Evolutionary conservation across 2,113 vertebrate species (phyloP), one percentile per base, ranked within the genome.

Genomic region (Typhlomys cinereus): DNA sequence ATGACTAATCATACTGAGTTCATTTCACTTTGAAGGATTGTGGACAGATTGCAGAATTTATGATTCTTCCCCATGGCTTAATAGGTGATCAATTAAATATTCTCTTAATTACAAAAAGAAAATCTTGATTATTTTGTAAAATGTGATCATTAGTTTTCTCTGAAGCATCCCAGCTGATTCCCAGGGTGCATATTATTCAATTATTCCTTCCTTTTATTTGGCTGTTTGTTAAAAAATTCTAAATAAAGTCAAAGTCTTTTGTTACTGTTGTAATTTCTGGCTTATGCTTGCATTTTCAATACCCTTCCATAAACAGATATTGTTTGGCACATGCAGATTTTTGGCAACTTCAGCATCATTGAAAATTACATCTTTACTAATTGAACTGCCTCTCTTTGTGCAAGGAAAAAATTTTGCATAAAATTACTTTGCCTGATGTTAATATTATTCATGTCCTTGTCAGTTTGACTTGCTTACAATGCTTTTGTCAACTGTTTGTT

Each of bases 151-250:
- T 83, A 67, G 27, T 71, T 61, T 79, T n/a, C 70, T 50, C 78
- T 50, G n/a, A 41, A 79, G 50, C 64, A 57, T 2, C 4, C 25
- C 48, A 23, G 54, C 15, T 67, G 25, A 70, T 61, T 69, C 18
- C 20, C 48, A 67, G 41, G 4, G 31, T 50, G 14, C 17, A 15
- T 12, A 54, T 46, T 54, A 41, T 54, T 39, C 34, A 85, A 71
- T 86, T 89, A 69, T 86, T 50, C 21, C 41, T 70, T 71, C 14
- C 34, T 39, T 85, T 67, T 54, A 71, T 52, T 78, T 95, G 54
- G 15, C 29, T 62, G 7, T 70, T 74, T 73, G 13, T 74, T 81
- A 89, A 93, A 39, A 96, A 82, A 69, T n/a, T 54, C 41, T 48
- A 91, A 95, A 57, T 74, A 54, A 54, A 79, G 46, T 29, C 23